These are phyloP conservation scores for Cassiopea andromeda DNA, from an alignment of 30 jellyfish, hydroid and myxozoan species.

Conservation along the genomic window DNA sequence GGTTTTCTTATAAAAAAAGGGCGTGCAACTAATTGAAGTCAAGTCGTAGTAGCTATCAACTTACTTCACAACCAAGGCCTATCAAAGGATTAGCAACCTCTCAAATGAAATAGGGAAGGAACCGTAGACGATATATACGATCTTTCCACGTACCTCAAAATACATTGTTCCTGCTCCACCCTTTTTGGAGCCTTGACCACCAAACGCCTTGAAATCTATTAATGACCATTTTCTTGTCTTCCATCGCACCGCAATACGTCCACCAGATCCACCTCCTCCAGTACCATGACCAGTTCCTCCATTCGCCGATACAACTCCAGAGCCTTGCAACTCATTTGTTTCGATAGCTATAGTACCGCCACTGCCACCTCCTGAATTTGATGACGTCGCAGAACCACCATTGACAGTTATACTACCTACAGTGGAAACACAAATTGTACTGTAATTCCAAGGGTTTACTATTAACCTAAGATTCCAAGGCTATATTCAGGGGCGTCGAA, in stretches of 20 bases:
- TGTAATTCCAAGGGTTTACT: too few relatives aligned
- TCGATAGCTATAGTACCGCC: constrained; percentile 56
- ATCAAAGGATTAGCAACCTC: too few relatives aligned
- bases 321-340: constrained; percentile 64
- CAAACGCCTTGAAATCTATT: constrained; percentile 49
- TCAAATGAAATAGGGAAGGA: too few relatives aligned
- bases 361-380: constrained; percentile 71
- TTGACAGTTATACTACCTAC: constrained; percentile 58
- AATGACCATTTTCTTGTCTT: constrained; percentile 37
- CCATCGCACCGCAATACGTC: constrained; percentile 67
- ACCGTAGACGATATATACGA: too few relatives aligned
- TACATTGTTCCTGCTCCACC: constrained; percentile 71
- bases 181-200: constrained; percentile 48
- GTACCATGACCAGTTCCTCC: constrained; percentile 71
- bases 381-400: constrained; percentile 62
- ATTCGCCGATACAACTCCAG: constrained; percentile 63
- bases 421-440: background rate
- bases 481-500: too few relatives aligned
- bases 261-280: constrained; percentile 84
- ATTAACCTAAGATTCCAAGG: too few relatives aligned
- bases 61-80: too few relatives aligned
- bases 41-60: too few relatives aligned
- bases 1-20: too few relatives aligned
- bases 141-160: constrained; percentile 23
- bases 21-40: too few relatives aligned